Conservation (phyloP, 1,140 invertebrate genomes). For the Hetaerina americana region DNA sequence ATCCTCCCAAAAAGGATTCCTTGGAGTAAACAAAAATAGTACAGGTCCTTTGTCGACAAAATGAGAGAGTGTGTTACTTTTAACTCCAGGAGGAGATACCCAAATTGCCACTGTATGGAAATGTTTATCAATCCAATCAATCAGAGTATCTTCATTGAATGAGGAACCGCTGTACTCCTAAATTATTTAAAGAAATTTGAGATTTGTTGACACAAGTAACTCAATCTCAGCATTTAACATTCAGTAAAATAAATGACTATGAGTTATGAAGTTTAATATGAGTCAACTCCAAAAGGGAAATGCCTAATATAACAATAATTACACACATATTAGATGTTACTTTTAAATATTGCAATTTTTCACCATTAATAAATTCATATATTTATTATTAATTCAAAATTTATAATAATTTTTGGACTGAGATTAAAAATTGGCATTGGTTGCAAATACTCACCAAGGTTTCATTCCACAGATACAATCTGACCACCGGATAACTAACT, state of each 20-base stretch:
- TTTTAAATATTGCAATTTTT: no score
- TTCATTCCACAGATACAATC: constrained; percentile 52
- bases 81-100: constrained; percentile 48
- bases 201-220: no score
- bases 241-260: no score
- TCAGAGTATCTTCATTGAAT: constrained; percentile 30
- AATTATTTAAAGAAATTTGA: constrained; percentile 8
- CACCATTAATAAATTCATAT: no score
- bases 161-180: constrained; percentile 40
- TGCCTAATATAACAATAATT: no score
- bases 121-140: constrained; percentile 42
- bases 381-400: no score
- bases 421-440: no score
- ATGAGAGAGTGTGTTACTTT: constrained; percentile 44
- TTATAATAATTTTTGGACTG: no score
- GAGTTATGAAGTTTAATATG: no score
- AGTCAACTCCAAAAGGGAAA: no score
- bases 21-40: constrained; percentile 55
- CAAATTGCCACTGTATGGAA: constrained; percentile 42
- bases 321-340: no score
- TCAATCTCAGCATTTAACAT: no score
- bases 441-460: constrained; percentile 39
- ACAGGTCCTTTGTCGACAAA: constrained; percentile 48
- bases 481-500: constrained; percentile 32
- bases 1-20: constrained; percentile 43